Evolutionary conservation across 1,140 invertebrate genomes (phyloP).

Genomic region (Nautilus pompilius): DNA sequence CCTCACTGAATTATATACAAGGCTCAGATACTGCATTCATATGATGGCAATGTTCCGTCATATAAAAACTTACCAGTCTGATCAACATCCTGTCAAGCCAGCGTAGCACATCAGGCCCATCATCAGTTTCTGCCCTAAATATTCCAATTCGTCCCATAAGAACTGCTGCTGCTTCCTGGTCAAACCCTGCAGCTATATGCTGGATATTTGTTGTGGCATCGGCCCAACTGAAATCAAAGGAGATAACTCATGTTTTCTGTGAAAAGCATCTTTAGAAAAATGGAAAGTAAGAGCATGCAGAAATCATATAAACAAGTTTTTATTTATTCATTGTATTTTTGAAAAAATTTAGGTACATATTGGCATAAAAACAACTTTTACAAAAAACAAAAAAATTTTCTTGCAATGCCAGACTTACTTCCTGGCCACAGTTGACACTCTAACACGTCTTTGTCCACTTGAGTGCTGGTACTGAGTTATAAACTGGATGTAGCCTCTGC

Average conservation of each 20-base stretch:
- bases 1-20: no score
- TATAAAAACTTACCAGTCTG: constrained; percentile 70
- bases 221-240: constrained; percentile 57
- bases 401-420: constrained; percentile 81
- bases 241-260: no score
- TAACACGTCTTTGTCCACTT: constrained; percentile 88
- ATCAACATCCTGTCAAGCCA: constrained; percentile 99
- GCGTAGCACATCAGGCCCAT: constrained; percentile 94
- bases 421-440: constrained; percentile 94
- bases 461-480: constrained; percentile 98
- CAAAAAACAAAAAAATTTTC: no score
- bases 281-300: background rate
- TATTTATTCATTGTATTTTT: background rate
- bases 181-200: constrained; percentile 81
- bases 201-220: constrained; percentile 60
- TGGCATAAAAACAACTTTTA: no score
- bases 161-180: constrained; percentile 96
- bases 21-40: no score
- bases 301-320: background rate
- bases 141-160: constrained; percentile 96
- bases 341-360: background rate
- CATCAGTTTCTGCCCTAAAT: constrained; percentile 87
- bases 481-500: constrained; percentile 92
- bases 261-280: background rate
- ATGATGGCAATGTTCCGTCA: no score